Conservation (phyloP, 2,797 vertebrate species). For the Rhadinocentrus ornatus region DNA sequence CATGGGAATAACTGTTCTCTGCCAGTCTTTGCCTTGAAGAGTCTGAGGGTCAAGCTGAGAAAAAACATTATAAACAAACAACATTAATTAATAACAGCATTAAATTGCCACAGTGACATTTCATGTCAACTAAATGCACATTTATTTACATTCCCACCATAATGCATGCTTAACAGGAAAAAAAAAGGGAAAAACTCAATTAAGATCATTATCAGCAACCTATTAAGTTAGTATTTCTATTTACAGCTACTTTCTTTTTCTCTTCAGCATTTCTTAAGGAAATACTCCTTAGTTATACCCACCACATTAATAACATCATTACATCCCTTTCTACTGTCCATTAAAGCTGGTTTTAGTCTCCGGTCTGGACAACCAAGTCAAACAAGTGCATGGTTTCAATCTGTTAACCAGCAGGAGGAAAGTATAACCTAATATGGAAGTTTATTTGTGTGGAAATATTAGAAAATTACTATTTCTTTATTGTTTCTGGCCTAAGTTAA, state of each 20-base stretch:
- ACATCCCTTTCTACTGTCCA: background rate
- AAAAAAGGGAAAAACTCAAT: background rate
- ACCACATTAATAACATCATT: background rate
- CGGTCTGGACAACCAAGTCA: background rate
- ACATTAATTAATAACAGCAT: background rate
- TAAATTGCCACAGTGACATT: background rate
- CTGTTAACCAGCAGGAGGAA: background rate
- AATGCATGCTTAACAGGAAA: background rate
- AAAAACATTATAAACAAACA: constrained; percentile 23
- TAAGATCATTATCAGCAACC: background rate
- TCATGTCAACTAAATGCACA: background rate
- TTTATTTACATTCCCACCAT: background rate
- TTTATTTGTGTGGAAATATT: background rate
- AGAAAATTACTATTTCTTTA: background rate
- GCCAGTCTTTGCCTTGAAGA: constrained; percentile 97
- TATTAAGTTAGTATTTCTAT: background rate
- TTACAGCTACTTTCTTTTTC: background rate
- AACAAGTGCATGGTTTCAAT: background rate
- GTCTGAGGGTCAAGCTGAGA: constrained; percentile 91
- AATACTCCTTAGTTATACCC: background rate
- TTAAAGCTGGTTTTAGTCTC: background rate
- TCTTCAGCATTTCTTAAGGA: background rate
- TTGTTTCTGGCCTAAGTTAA: background rate
- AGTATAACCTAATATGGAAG: background rate
- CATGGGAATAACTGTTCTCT: constrained; percentile 94